Evolutionary conservation across 1,140 invertebrate species (phyloP).

Genomic region (Orchestia grillus): DNA sequence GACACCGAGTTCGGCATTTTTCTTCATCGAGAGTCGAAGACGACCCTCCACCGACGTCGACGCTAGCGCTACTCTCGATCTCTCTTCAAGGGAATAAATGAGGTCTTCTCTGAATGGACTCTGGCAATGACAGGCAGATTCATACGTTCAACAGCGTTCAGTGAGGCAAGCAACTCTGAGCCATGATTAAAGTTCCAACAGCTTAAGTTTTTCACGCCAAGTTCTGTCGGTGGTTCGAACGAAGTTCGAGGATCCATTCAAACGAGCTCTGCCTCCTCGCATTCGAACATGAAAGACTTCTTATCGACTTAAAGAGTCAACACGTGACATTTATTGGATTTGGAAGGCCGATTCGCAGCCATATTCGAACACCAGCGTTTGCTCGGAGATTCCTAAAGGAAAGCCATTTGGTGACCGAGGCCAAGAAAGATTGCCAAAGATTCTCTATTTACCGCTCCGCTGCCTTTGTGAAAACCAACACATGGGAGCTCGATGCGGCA

Average conservation of each 20-base stretch:
- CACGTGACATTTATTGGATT: constrained; percentile 15
- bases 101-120: background rate
- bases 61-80: too few species aligned
- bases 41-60: background rate
- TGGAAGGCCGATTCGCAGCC: background rate
- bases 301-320: constrained; percentile 24
- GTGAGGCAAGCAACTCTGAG: background rate
- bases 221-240: background rate
- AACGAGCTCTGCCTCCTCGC: background rate
- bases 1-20: background rate
- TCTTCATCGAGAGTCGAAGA: background rate
- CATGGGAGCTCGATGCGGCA: background rate
- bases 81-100: too few species aligned
- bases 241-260: background rate
- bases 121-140: background rate
- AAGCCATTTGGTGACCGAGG: constrained; percentile 6
- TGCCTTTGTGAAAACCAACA: too few species aligned
- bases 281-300: background rate
- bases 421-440: background rate
- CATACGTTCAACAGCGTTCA: background rate
- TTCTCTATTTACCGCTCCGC: background rate
- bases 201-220: background rate
- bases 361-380: background rate
- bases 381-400: background rate
- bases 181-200: background rate